Evolutionary conservation across 2,888 invertebrate species (phyloP).

Genomic region (Scaptomyza flava): DNA sequence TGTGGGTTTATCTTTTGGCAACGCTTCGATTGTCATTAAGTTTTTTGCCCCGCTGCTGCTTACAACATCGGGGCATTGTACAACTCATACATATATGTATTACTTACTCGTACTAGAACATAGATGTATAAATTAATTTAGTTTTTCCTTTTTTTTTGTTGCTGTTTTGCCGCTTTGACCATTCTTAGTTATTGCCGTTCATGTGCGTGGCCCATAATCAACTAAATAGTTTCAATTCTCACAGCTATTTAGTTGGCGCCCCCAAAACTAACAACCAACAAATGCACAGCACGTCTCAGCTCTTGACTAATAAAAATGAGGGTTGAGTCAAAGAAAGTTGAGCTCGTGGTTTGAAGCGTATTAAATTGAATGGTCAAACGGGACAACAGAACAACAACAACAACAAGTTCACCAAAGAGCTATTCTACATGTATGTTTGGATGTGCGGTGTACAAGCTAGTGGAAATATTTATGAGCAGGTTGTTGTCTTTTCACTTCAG

Average conservation of each 20-base stretch:
- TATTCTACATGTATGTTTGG: constrained; percentile 11
- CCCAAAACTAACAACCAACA: constrained; percentile 23
- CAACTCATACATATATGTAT: constrained; percentile 20
- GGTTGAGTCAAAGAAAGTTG: constrained; percentile 34
- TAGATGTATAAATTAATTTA: constrained; percentile 6
- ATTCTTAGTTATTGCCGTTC: constrained; percentile 4
- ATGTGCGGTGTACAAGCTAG: neutral
- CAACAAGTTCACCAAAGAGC: neutral
- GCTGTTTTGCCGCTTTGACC: neutral
- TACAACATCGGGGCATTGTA: constrained; percentile 22
- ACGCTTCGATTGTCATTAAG: constrained; percentile 54
- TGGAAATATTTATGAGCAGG: neutral
- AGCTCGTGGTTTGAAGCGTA: constrained; percentile 49
- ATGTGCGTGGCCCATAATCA: constrained; percentile 13
- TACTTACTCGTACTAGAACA: neutral
- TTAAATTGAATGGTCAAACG: constrained; percentile 64
- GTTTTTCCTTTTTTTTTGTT: neutral
- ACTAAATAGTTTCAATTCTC: constrained; percentile 20
- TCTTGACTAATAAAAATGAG: constrained; percentile 9
- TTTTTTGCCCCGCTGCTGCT: constrained; percentile 32
- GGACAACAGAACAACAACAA: constrained; percentile 27
- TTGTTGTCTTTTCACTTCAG: constrained; percentile 30
- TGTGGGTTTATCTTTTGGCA: constrained; percentile 54
- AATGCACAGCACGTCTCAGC: constrained; percentile 47
- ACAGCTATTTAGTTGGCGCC: constrained; percentile 27